Conservation (phyloP, 2,797 vertebrate genomes). For the Lithobates sylvaticus region DNA sequence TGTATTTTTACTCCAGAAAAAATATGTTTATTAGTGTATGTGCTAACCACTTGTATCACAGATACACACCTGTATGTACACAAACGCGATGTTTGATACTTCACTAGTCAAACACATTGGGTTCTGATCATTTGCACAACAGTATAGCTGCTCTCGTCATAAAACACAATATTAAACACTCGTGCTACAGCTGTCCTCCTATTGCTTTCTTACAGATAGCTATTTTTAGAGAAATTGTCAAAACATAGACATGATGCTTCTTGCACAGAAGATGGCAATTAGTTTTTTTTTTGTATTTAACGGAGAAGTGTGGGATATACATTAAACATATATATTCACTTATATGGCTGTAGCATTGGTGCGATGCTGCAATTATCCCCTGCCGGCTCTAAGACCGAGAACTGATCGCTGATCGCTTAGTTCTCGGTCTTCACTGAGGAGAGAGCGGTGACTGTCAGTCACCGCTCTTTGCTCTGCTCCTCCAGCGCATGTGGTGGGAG, state of each 20-base stretch:
- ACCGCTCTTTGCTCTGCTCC: no score
- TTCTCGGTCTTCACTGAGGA: no score
- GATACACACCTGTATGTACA: not conserved
- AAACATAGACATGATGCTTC: not conserved
- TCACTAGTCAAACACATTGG: slow-evolving; percentile 16
- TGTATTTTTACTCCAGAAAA: slow-evolving; percentile 82
- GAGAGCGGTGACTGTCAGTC: no score
- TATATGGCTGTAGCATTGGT: no score
- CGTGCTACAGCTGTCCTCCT: slow-evolving; percentile 38
- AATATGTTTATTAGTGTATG: slow-evolving; percentile 81
- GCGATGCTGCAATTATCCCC: no score
- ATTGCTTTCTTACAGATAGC: slow-evolving; percentile 55
- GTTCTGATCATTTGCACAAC: not conserved
- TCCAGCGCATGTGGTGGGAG: no score
- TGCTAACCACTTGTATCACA: slow-evolving; percentile 70
- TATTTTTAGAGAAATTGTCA: slow-evolving; percentile 2
- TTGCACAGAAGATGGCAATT: not conserved
- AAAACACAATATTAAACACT: slow-evolving; percentile 23
- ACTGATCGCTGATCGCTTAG: no score
- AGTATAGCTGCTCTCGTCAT: not conserved
- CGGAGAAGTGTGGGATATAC: no score
- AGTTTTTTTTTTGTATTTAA: no score
- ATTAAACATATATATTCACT: no score
- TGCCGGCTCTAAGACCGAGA: no score
- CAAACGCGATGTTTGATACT: slow-evolving; percentile 9